These are phyloP conservation scores for Gila robusta DNA, from an alignment of 2,797 vertebrate genomes.

Conservation along the genomic window DNA sequence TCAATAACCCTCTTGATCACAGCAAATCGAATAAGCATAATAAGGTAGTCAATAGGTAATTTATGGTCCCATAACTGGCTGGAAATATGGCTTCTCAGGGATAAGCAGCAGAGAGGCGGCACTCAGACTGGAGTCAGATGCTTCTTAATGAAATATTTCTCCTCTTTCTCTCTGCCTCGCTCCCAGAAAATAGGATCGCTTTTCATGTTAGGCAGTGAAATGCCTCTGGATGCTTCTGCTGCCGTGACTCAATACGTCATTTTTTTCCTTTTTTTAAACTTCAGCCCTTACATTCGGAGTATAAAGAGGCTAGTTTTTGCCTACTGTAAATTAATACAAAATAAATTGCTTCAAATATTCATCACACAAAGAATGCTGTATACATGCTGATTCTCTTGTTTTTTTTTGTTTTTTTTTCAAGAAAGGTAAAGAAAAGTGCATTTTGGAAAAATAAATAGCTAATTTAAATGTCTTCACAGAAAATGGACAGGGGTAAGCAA, in stretches of 20 bases:
- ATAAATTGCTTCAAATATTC: not conserved
- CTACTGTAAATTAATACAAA: not conserved
- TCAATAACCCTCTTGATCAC: slow-evolving; percentile 77
- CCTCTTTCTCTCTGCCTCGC: slow-evolving; percentile 56
- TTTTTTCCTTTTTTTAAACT: slow-evolving; percentile 35
- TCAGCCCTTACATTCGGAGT: not conserved
- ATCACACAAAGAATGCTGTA: not conserved
- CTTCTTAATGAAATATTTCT: slow-evolving; percentile 72
- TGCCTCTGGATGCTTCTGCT: slow-evolving; percentile 58
- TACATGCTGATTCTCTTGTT: too few relatives aligned
- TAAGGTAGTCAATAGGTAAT: slow-evolving; percentile 79
- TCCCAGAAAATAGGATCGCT: slow-evolving; percentile 71
- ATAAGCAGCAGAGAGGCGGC: slow-evolving; percentile 68
- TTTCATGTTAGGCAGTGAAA: slow-evolving; percentile 67
- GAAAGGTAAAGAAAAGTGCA: not conserved
- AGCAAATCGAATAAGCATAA: slow-evolving; percentile 80
- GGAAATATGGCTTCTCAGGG: slow-evolving; percentile 70
- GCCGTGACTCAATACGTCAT: slow-evolving; percentile 51
- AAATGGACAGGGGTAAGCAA: not conserved
- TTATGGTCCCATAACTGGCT: slow-evolving; percentile 70
- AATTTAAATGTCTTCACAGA: not conserved
- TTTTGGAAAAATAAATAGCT: not conserved
- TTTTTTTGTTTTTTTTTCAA: not conserved
- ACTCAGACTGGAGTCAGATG: slow-evolving; percentile 70
- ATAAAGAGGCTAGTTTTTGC: not conserved